Evolutionary conservation across 2,113 vertebrate genomes (phyloP).

Genomic region (Procavia capensis): DNA sequence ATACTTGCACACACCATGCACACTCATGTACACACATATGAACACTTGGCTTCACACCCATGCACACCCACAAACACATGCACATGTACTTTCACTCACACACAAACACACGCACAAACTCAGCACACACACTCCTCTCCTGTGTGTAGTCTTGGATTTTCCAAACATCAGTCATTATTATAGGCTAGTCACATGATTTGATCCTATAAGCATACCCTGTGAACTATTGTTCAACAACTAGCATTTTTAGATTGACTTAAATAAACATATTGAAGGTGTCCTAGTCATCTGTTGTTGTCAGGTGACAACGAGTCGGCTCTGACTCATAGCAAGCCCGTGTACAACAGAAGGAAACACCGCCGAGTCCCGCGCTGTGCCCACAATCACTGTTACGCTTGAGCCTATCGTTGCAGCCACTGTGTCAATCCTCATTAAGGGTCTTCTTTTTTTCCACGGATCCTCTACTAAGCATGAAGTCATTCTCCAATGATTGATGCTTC

Average conservation of each 20-base stretch:
- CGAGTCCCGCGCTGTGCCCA: too few relatives aligned
- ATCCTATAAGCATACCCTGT: neutral
- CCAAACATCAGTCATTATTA: neutral
- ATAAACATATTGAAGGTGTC: neutral
- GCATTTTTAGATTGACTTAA: neutral
- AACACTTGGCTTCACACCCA: neutral
- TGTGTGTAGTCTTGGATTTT: neutral
- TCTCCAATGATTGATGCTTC: too few relatives aligned
- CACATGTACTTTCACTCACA: neutral
- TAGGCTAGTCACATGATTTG: neutral
- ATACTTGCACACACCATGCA: too few relatives aligned
- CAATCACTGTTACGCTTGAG: too few relatives aligned
- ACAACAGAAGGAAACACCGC: too few relatives aligned
- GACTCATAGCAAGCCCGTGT: too few relatives aligned
- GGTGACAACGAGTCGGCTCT: too few relatives aligned
- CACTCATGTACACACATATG: neutral
- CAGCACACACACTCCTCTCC: neutral
- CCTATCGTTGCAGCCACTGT: too few relatives aligned
- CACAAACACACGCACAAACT: neutral
- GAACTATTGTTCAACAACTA: neutral
- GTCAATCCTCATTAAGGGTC: too few relatives aligned
- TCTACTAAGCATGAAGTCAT: too few relatives aligned
- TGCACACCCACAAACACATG: neutral
- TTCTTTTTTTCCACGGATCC: too few relatives aligned
- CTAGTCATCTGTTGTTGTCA: too few relatives aligned